Percentiles rank a stretch among this genome's conserved stretches.
Conservation (phyloP, 2,888 invertebrate genomes). For the Nomada ruficornis region DNA sequence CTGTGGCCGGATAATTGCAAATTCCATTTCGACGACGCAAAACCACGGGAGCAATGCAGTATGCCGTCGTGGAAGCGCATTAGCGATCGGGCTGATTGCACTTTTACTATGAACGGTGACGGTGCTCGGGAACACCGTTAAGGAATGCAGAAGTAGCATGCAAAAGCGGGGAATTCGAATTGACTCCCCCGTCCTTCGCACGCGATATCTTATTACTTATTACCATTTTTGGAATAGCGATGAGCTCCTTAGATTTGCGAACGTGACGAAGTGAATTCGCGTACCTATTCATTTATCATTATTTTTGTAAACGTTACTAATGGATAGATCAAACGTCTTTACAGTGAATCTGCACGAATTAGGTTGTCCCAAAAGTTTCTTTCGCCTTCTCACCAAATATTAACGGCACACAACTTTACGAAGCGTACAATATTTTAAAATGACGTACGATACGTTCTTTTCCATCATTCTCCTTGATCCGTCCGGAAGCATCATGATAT, state of each 20-base stretch:
- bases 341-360: neutral
- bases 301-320: neutral
- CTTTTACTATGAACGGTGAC: slow-evolving; percentile 56
- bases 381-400: too few species aligned
- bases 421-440: too few species aligned
- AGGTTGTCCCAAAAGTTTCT: too few species aligned
- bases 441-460: too few species aligned
- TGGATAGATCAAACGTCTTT: neutral
- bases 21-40: slow-evolving; percentile 69
- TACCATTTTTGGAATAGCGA: slow-evolving; percentile 19
- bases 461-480: too few species aligned
- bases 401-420: too few species aligned
- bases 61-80: slow-evolving; percentile 62
- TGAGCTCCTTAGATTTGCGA: neutral
- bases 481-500: too few species aligned
- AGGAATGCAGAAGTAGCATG: slow-evolving; percentile 58
- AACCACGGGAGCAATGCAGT: slow-evolving; percentile 54
- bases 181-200: neutral
- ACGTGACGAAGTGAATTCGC: slow-evolving; percentile 1
- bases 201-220: slow-evolving; percentile 47
- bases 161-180: slow-evolving; percentile 52
- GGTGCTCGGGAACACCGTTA: slow-evolving; percentile 51
- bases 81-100: slow-evolving; percentile 69
- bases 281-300: neutral
- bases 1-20: slow-evolving; percentile 68